A percentile compares a stretch with the other conserved stretches of the same genome.
Evolutionary conservation across 2,797 vertebrate species (phyloP).

Genomic region (Brachymystax lenok): DNA sequence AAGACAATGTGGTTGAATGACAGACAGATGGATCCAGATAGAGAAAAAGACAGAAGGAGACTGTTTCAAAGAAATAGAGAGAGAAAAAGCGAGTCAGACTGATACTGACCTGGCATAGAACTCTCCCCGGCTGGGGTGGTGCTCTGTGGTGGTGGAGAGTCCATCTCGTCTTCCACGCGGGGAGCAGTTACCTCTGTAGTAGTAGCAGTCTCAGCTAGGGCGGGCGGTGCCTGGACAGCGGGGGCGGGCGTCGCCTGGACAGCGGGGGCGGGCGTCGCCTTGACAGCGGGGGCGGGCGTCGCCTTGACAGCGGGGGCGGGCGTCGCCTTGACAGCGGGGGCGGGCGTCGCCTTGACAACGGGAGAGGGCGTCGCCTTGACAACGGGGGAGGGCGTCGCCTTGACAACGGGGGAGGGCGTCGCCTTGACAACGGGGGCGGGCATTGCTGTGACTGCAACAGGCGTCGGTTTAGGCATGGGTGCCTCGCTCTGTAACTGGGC

Average conservation of each 20-base stretch:
- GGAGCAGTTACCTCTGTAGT: neutral
- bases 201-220: too few relatives aligned
- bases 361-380: neutral
- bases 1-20: neutral
- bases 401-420: neutral
- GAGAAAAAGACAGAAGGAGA: neutral
- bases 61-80: neutral
- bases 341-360: neutral
- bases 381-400: neutral
- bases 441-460: constrained; percentile 21
- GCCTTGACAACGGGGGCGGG: constrained; percentile 4
- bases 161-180: constrained; percentile 75
- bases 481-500: constrained; percentile 45
- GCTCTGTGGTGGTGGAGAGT: constrained; percentile 57
- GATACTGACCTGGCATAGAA: constrained; percentile 81
- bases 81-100: neutral
- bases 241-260: neutral
- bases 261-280: neutral
- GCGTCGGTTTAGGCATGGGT: neutral
- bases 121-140: constrained; percentile 66
- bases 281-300: neutral
- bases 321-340: neutral
- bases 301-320: too few relatives aligned
- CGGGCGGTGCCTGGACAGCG: neutral
- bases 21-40: neutral